phyloP scores from a whole-genome alignment of 30 jellyfish, hydroid and myxozoan species.

The Aurelia sp. region DNA sequence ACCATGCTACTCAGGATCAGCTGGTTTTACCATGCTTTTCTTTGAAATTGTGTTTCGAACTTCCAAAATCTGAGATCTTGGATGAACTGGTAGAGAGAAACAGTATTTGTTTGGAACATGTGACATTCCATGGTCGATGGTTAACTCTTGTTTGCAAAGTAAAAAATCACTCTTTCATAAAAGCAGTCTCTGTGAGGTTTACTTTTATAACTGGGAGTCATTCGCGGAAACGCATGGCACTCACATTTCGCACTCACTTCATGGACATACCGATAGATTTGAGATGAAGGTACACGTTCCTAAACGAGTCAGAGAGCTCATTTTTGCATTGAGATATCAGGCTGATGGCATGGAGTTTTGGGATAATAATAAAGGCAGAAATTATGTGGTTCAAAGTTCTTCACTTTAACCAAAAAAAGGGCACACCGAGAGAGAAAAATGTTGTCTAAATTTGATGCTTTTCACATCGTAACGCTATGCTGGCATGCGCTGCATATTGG shows the following conservation, averaged over 20 bases:
- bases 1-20: neutral
- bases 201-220: conserved; percentile 77
- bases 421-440: too few species aligned
- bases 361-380: conserved; percentile 79
- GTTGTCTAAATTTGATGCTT: too few species aligned
- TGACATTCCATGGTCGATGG: conserved; percentile 33
- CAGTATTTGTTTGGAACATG: conserved; percentile 47
- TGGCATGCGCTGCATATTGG: too few species aligned
- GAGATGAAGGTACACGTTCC: conserved; percentile 53
- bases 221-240: conserved; percentile 65
- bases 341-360: conserved; percentile 80
- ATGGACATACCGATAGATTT: conserved; percentile 73
- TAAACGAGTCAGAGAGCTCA: conserved; percentile 19
- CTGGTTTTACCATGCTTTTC: conserved; percentile 53
- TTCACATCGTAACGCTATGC: too few species aligned
- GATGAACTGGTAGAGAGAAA: conserved; percentile 15
- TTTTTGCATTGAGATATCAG: conserved; percentile 76
- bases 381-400: conserved; percentile 52
- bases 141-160: conserved; percentile 62
- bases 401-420: too few species aligned
- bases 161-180: conserved; percentile 41
- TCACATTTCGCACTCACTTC: conserved; percentile 45
- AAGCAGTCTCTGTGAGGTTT: conserved; percentile 66
- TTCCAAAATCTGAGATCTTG: conserved; percentile 1
- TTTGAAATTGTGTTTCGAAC: conserved; percentile 48